phyloP scores from a whole-genome alignment of 2,113 vertebrate species.

The Collichthys lucidus region DNA sequence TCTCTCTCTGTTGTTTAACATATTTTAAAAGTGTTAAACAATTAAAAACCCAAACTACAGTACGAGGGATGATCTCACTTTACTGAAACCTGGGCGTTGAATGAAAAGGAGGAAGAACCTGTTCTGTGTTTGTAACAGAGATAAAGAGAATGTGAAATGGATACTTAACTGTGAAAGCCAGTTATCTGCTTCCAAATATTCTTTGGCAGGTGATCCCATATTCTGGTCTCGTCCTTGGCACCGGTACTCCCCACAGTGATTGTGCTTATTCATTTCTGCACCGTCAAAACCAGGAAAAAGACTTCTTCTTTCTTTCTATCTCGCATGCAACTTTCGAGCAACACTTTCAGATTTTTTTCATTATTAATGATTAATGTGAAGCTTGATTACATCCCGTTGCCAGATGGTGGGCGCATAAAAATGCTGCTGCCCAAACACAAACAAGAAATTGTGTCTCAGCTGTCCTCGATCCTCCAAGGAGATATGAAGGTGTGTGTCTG shows the following conservation, averaged over 20 bases:
- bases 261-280: slow-evolving; percentile 26
- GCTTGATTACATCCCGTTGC: not conserved
- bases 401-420: not conserved
- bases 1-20: not conserved
- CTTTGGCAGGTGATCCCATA: slow-evolving; percentile 31
- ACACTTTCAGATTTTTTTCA: not conserved
- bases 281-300: not conserved
- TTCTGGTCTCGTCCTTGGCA: slow-evolving; percentile 36
- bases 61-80: slow-evolving; percentile 11
- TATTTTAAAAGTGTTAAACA: not conserved
- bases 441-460: not conserved
- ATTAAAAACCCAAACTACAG: not conserved
- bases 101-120: slow-evolving; percentile 7
- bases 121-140: slow-evolving; percentile 24
- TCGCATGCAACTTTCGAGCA: not conserved
- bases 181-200: slow-evolving; percentile 38
- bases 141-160: slow-evolving; percentile 37
- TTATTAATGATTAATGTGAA: slow-evolving; percentile 11
- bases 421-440: not conserved
- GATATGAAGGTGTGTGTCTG: not conserved
- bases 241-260: not conserved
- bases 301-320: not conserved
- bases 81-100: slow-evolving; percentile 6
- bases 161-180: slow-evolving; percentile 27
- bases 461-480: not conserved